A percentile compares a stretch with the other conserved stretches of the same genome.
phyloP scores from a whole-genome alignment of 2,797 vertebrate genomes.

The Mormyrus hasselquistii region DNA sequence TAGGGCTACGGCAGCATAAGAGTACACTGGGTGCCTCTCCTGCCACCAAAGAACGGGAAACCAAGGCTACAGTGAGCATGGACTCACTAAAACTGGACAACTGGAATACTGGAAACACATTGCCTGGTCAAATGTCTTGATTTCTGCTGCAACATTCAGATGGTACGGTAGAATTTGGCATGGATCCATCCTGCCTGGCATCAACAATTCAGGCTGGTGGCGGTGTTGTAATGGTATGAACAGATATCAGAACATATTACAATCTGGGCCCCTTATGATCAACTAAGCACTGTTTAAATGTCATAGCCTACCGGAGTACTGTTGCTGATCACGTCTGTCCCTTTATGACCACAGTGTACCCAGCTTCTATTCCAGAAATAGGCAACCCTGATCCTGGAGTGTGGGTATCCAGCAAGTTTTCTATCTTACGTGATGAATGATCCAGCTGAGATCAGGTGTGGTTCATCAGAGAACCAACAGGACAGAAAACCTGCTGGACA shows the following conservation, averaged over 20 bases:
- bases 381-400: neutral
- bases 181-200: neutral
- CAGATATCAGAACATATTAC: neutral
- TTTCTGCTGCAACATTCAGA: neutral
- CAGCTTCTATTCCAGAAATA: neutral
- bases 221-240: neutral
- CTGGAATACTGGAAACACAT: neutral
- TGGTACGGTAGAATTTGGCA: neutral
- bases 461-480: neutral
- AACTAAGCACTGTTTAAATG: neutral
- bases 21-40: neutral
- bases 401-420: neutral
- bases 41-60: neutral
- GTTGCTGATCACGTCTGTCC: neutral
- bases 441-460: neutral
- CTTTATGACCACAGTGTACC: neutral
- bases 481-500: neutral
- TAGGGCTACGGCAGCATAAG: neutral
- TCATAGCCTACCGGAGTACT: neutral
- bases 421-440: neutral
- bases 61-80: neutral
- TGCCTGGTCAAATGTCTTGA: neutral
- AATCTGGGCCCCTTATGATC: neutral
- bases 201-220: neutral
- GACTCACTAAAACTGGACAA: neutral